These are phyloP conservation scores for Oxystoma pomonae DNA, from an alignment of 2,888 invertebrate species.

Conservation along the genomic window DNA sequence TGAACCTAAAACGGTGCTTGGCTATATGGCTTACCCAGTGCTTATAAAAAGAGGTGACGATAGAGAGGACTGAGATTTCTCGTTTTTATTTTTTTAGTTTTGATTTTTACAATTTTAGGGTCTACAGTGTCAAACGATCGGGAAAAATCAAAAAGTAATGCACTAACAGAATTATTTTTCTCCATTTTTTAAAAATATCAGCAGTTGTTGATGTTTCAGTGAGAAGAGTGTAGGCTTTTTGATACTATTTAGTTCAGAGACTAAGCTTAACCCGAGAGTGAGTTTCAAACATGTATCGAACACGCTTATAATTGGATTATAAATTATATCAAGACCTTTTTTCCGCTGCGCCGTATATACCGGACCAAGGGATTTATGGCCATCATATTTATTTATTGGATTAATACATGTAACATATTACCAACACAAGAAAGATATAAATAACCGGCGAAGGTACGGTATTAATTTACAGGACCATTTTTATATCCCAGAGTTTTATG, in stretches of 20 bases:
- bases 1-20: no score
- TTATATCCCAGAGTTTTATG: slow-evolving; percentile 34
- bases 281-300: not conserved
- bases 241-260: not conserved
- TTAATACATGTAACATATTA: slow-evolving; percentile 52
- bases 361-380: slow-evolving; percentile 46
- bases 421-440: slow-evolving; percentile 50
- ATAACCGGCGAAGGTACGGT: slow-evolving; percentile 48
- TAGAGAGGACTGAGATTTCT: no score
- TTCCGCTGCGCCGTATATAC: slow-evolving; percentile 29
- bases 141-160: no score
- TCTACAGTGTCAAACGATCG: no score
- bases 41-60: no score
- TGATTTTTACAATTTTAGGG: no score
- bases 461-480: slow-evolving; percentile 49
- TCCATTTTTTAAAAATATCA: no score
- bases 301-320: slow-evolving; percentile 45
- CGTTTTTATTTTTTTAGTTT: no score
- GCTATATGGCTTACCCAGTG: no score
- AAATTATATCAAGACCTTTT: slow-evolving; percentile 44
- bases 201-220: no score
- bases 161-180: no score
- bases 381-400: slow-evolving; percentile 52
- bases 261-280: not conserved
- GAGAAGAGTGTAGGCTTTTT: no score